These are phyloP conservation scores for Dicrostonyx torquatus DNA, from an alignment of 2,797 vertebrate species.

Conservation along the genomic window DNA sequence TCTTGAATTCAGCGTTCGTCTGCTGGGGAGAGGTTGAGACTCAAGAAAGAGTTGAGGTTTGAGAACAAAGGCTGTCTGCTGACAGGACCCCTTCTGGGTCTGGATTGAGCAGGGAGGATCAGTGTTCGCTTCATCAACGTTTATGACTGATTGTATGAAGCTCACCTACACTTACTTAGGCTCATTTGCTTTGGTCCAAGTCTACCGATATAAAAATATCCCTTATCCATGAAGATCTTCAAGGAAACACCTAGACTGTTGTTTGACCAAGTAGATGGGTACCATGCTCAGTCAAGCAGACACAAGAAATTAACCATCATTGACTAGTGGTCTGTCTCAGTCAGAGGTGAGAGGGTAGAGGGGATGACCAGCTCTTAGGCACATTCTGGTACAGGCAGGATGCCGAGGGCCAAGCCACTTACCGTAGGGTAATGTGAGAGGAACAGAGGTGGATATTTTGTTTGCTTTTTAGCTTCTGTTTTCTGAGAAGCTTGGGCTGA, in stretches of 20 bases:
- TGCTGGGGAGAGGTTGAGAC: background rate
- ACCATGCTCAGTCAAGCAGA: background rate
- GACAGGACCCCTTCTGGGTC: background rate
- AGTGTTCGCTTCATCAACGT: background rate
- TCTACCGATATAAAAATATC: background rate
- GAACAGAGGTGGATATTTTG: background rate
- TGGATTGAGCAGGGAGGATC: background rate
- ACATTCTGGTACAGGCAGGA: background rate
- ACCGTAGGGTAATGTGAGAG: background rate
- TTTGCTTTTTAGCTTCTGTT: background rate
- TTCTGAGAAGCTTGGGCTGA: slow-evolving; percentile 13
- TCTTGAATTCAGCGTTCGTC: background rate
- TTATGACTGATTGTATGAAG: background rate
- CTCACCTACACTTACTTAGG: background rate
- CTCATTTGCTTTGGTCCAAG: background rate
- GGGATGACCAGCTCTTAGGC: background rate
- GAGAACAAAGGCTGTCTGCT: background rate
- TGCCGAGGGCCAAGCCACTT: background rate
- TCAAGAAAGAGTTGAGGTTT: background rate
- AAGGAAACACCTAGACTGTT: slow-evolving; percentile 25
- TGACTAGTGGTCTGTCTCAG: background rate
- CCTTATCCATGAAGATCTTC: background rate
- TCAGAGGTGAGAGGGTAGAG: slow-evolving; percentile 26
- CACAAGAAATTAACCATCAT: background rate
- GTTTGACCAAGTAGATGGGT: background rate